phyloP scores from a whole-genome alignment of 2,797 vertebrate genomes.

The Coregonus suidteri region DNA sequence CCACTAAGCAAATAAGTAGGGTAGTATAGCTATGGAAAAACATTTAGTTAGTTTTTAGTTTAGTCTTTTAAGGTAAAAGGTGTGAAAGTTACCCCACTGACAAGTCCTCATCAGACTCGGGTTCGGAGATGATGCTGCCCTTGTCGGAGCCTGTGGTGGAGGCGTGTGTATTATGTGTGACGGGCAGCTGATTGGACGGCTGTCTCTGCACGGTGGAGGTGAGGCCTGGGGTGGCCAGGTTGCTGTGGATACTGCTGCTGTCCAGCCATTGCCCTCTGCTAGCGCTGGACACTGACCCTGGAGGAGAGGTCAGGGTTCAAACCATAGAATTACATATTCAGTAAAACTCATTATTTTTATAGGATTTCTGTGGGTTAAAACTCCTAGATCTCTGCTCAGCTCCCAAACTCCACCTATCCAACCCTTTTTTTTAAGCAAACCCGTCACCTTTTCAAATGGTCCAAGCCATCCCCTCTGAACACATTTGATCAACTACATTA shows the following conservation, averaged over 20 bases:
- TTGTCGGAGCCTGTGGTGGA: constrained; percentile 12
- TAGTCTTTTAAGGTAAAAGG: neutral
- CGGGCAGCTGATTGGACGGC: neutral
- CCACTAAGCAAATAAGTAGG: neutral
- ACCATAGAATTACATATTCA: neutral
- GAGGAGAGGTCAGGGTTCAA: constrained; percentile 13
- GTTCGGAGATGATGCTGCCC: constrained; percentile 33
- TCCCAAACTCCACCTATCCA: neutral
- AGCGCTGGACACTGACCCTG: constrained; percentile 41
- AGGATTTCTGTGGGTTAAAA: neutral
- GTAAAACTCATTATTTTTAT: too few relatives aligned
- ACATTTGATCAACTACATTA: neutral
- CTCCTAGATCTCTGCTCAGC: neutral
- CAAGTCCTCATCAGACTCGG: constrained; percentile 67
- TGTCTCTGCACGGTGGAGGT: constrained; percentile 75
- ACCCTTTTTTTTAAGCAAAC: neutral
- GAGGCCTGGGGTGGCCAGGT: constrained; percentile 71
- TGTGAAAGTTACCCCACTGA: constrained; percentile 52
- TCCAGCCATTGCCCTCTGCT: constrained; percentile 41
- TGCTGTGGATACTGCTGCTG: constrained; percentile 59
- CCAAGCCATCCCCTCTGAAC: neutral
- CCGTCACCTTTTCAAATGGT: neutral
- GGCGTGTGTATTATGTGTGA: neutral
- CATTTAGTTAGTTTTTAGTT: neutral
- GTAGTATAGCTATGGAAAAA: neutral